Percentiles rank a stretch among this genome's conserved stretches.
These are phyloP conservation scores for Phacellophora camtschatica DNA, from an alignment of 30 jellyfish, hydroid and myxozoan species.

Conservation along the genomic window DNA sequence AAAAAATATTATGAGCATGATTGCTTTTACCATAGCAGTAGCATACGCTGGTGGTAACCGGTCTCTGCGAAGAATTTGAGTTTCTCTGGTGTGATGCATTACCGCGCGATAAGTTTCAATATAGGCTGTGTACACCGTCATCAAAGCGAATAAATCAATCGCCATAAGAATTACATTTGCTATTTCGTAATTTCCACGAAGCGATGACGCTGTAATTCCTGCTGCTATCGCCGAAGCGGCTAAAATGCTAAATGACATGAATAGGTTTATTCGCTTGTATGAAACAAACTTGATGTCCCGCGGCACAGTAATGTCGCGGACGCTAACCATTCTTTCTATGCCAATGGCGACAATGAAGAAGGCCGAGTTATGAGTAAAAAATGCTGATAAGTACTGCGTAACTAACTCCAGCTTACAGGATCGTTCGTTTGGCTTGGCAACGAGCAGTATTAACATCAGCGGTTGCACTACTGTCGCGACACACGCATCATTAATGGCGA, in stretches of 20 bases:
- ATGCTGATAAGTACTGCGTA: slow-evolving; percentile 12
- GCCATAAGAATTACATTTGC: slow-evolving; percentile 15
- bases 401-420: slow-evolving; percentile 42
- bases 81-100: slow-evolving; percentile 27
- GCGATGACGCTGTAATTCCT: slow-evolving; percentile 7
- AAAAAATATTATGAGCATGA: slow-evolving; percentile 53
- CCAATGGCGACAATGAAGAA: slow-evolving; percentile 59
- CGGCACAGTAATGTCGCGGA: slow-evolving; percentile 11
- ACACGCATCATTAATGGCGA: slow-evolving; percentile 32
- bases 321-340: slow-evolving; percentile 47
- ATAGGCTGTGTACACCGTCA: slow-evolving; percentile 44
- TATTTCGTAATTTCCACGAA: background rate
- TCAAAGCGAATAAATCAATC: slow-evolving; percentile 28
- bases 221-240: slow-evolving; percentile 10
- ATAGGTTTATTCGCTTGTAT: slow-evolving; percentile 19
- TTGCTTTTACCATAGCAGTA: slow-evolving; percentile 50
- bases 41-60: slow-evolving; percentile 41
- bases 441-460: background rate
- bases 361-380: slow-evolving; percentile 49
- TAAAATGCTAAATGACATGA: background rate
- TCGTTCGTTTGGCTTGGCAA: background rate
- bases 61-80: slow-evolving; percentile 26
- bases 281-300: background rate
- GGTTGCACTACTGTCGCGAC: slow-evolving; percentile 57
- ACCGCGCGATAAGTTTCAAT: slow-evolving; percentile 60